These are phyloP conservation scores for Holocentrus rufus DNA, from an alignment of 2,797 vertebrate genomes.

Conservation along the genomic window DNA sequence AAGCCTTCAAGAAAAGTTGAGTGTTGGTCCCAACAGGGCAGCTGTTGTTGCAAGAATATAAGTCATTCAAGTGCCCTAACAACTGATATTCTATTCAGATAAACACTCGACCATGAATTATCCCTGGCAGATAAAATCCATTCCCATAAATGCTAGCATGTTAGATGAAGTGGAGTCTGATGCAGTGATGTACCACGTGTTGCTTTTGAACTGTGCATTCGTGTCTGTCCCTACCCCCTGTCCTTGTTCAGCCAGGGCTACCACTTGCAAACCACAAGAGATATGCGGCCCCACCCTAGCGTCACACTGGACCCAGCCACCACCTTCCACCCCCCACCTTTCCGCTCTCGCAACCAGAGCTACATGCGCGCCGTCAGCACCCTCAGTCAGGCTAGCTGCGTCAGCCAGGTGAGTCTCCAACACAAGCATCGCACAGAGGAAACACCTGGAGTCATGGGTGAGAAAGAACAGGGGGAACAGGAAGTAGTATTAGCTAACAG, in stretches of 20 bases:
- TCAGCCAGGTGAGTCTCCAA: slow-evolving; percentile 94
- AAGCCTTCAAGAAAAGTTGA: slow-evolving; percentile 28
- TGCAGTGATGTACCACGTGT: slow-evolving; percentile 34
- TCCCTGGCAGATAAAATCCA: not conserved
- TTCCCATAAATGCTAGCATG: not conserved
- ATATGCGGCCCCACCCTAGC: slow-evolving; percentile 88
- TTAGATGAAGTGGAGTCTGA: slow-evolving; percentile 3
- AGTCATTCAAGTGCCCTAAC: slow-evolving; percentile 8
- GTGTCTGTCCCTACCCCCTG: slow-evolving; percentile 53
- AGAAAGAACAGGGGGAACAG: not conserved
- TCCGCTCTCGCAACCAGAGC: slow-evolving; percentile 99
- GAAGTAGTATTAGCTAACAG: not conserved
- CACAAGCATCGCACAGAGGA: slow-evolving; percentile 38
- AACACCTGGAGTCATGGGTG: slow-evolving; percentile 23
- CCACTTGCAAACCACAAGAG: slow-evolving; percentile 94
- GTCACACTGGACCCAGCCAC: slow-evolving; percentile 93
- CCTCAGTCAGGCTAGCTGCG: slow-evolving; percentile 99
- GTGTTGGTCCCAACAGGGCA: slow-evolving; percentile 16
- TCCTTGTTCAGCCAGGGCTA: slow-evolving; percentile 91
- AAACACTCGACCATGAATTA: slow-evolving; percentile 15
- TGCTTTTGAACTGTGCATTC: slow-evolving; percentile 58
- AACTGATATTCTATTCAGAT: slow-evolving; percentile 12
- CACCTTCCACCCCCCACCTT: slow-evolving; percentile 95
- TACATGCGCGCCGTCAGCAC: slow-evolving; percentile 99
- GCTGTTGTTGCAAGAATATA: slow-evolving; percentile 4